Evolutionary conservation across 1,140 invertebrate species (phyloP).

Genomic region (Mesaphorura yosii): DNA sequence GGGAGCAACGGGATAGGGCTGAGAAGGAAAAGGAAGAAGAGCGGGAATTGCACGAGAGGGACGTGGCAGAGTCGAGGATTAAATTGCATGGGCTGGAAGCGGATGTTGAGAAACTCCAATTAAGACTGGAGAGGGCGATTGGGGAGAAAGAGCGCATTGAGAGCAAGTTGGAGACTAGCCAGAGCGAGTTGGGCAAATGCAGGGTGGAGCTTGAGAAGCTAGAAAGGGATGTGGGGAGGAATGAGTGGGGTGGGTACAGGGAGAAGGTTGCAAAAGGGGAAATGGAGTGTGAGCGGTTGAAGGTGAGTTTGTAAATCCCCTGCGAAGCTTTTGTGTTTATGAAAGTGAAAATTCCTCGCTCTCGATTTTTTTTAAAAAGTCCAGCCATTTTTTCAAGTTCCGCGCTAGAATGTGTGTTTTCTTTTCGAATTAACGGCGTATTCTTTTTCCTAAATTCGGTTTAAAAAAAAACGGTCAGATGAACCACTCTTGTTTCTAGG

Average conservation of each 20-base stretch:
- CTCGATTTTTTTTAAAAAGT: too few relatives aligned
- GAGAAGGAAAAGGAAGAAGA: constrained; percentile 95
- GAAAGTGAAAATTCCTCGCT: background rate
- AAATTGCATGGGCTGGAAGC: constrained; percentile 69
- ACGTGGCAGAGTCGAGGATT: constrained; percentile 88
- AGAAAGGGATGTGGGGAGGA: constrained; percentile 71
- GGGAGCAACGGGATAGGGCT: constrained; percentile 85
- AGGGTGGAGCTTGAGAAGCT: constrained; percentile 86
- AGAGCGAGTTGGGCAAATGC: constrained; percentile 83
- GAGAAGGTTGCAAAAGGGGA: constrained; percentile 71
- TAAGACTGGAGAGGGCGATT: constrained; percentile 68
- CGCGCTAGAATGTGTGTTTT: background rate
- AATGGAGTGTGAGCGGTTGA: constrained; percentile 69
- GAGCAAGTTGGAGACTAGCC: constrained; percentile 78
- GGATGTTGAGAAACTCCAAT: constrained; percentile 79
- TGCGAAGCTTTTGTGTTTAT: background rate
- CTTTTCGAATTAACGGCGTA: too few relatives aligned
- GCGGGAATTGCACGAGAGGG: constrained; percentile 80
- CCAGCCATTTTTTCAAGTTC: too few relatives aligned
- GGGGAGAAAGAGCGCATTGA: constrained; percentile 67
- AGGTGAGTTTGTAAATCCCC: constrained; percentile 29
- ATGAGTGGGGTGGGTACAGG: constrained; percentile 79
- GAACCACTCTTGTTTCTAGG: too few relatives aligned
- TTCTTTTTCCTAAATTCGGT: too few relatives aligned
- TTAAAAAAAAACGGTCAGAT: too few relatives aligned